A percentile compares a stretch with the other conserved stretches of the same genome.
Evolutionary conservation across 1,140 invertebrate genomes (phyloP).

Genomic region (Drosophila funebris): DNA sequence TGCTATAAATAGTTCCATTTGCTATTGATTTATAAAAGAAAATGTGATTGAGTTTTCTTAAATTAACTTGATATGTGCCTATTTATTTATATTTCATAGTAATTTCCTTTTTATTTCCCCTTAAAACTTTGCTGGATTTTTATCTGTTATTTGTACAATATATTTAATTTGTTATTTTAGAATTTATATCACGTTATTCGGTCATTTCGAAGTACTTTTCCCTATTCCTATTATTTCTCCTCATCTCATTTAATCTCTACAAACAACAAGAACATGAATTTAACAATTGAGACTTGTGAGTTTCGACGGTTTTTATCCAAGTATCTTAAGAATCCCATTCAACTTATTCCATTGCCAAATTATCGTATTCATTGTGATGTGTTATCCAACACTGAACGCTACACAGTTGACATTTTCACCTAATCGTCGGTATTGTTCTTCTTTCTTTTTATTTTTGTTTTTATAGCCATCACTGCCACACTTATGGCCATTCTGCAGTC

Average conservation of each 20-base stretch:
- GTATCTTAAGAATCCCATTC: conserved; percentile 16
- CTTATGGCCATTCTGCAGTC: conserved; percentile 43
- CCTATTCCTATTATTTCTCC: too few species aligned
- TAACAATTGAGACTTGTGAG: background rate
- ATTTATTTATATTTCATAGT: too few species aligned
- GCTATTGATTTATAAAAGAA: too few species aligned
- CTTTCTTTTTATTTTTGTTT: conserved; percentile 6
- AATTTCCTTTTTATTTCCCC: too few species aligned
- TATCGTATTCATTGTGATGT: conserved; percentile 29
- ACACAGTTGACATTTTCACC: conserved; percentile 32
- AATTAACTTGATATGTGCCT: too few species aligned
- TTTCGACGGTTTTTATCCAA: background rate
- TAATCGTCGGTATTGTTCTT: conserved; percentile 22
- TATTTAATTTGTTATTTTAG: too few species aligned
- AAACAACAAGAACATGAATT: background rate
- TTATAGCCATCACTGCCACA: conserved; percentile 42
- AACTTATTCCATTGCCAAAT: conserved; percentile 30
- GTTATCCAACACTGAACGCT: conserved; percentile 11
- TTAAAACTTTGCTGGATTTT: too few species aligned
- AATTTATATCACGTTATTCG: too few species aligned
- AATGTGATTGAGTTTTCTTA: too few species aligned
- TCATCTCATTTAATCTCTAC: too few species aligned
- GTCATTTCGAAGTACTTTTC: too few species aligned
- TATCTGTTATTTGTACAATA: too few species aligned
- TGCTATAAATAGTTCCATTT: background rate